phyloP scores from a whole-genome alignment of 1,140 invertebrate genomes.

The Trachelipus rathkii region DNA sequence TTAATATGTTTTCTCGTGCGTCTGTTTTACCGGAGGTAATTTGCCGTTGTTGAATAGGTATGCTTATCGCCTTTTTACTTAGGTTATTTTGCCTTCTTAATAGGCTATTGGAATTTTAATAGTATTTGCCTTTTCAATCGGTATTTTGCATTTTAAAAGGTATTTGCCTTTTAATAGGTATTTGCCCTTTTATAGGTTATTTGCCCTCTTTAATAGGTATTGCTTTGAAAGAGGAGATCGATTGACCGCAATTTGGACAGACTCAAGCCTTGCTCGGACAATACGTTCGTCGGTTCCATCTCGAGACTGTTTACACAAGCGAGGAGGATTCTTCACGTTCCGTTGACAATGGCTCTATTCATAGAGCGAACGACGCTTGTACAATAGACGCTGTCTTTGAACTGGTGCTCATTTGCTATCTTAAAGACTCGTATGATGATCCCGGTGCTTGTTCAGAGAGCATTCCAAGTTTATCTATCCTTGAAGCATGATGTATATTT shows the following conservation, averaged over 20 bases:
- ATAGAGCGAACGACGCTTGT: not conserved
- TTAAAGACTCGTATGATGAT: not conserved
- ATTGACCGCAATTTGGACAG: not conserved
- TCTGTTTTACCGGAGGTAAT: too few relatives aligned
- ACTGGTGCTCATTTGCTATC: not conserved
- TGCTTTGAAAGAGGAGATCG: conserved; percentile 2
- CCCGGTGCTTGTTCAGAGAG: not conserved
- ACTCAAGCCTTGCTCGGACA: not conserved
- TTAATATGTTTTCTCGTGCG: too few relatives aligned
- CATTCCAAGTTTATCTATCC: not conserved
- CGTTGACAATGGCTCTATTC: not conserved
- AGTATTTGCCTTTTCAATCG: too few relatives aligned
- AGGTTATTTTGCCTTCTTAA: too few relatives aligned
- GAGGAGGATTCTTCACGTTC: not conserved
- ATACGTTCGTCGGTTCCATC: not conserved
- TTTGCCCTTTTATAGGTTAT: too few relatives aligned
- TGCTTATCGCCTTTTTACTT: too few relatives aligned
- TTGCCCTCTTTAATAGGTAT: too few relatives aligned
- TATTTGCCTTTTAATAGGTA: too few relatives aligned
- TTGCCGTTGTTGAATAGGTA: too few relatives aligned
- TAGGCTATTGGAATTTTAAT: too few relatives aligned
- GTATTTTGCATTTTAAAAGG: too few relatives aligned
- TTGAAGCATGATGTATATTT: not conserved
- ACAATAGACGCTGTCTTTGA: not conserved
- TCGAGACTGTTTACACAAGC: conserved; percentile 8